Conservation (phyloP, 2,888 invertebrate species). For the Cepaea hortensis region DNA sequence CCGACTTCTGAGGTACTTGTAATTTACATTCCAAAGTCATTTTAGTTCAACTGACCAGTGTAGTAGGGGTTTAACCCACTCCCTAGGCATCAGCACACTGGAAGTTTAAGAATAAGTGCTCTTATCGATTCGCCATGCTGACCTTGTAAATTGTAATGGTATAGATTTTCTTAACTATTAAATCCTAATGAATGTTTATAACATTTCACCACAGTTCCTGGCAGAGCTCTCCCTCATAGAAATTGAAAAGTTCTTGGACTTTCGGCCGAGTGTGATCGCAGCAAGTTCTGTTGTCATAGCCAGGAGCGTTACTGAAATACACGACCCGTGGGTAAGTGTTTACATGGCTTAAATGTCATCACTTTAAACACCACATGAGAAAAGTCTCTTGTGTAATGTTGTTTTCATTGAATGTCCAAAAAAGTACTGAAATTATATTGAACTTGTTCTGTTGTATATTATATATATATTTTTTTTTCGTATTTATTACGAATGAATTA, state of each 20-base stretch:
- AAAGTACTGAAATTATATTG: neutral
- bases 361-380: neutral
- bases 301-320: constrained; percentile 81
- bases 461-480: too few relatives aligned
- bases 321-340: constrained; percentile 70
- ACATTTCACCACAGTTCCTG: constrained; percentile 80
- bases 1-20: too few relatives aligned
- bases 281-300: constrained; percentile 88
- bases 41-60: too few relatives aligned
- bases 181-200: too few relatives aligned
- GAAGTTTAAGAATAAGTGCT: too few relatives aligned
- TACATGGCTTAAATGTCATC: too few relatives aligned
- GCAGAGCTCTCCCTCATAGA: constrained; percentile 90
- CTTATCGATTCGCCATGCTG: too few relatives aligned
- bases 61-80: too few relatives aligned
- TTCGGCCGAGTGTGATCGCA: constrained; percentile 88
- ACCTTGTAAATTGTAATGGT: too few relatives aligned
- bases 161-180: too few relatives aligned
- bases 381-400: neutral
- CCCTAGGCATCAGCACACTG: too few relatives aligned
- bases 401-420: neutral
- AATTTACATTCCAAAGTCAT: too few relatives aligned
- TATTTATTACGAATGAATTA: neutral
- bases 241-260: constrained; percentile 89
- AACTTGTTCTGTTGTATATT: neutral